Evolutionary conservation across 2,113 vertebrate genomes (phyloP), one percentile per base, ranked within the genome.

Genomic region (Riparia riparia): DNA sequence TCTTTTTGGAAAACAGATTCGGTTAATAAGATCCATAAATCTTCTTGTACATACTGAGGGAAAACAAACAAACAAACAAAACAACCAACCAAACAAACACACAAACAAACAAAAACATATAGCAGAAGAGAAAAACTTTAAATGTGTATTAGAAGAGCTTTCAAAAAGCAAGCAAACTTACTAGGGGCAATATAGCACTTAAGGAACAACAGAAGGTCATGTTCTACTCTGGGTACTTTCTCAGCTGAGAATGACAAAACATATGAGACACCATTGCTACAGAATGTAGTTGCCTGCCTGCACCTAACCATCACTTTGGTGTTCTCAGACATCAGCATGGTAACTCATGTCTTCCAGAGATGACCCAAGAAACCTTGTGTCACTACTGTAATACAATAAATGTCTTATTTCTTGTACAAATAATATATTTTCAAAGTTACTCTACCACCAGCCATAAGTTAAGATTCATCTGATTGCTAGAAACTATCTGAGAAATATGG

Each of bases 11-110:
- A 90, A 96, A 54, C 3, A 26, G 31, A 12, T 41, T 84, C 44
- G 21, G 29, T 73, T 91, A 91, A 86, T 85, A 94, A 86, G 54
- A 76, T 24, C 71, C 74, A 87, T 94, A 95, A 95, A 96, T 94
- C 74, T 80, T 90, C 44, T 44, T 87, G 53, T 37, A 77, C 17
- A n/a, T 20, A 54, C 28, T 17, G 42, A 88, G 17, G 24, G 39
- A 78, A 86, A 82, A 87, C n/a, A 79, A 26, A 5, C 37, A n/a
- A n/a, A 7, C 37, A 37, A 37, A 37, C 37, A 8, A 37, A 53
- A 3, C 26, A 37, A 37, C 37, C 37, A 37, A 57, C 44, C 16
- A 68, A 86, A 22, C 4, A 57, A 16, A 2, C 9, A n/a, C 14
- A 63, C 10, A 77, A 72, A 21, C 7, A 81, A 41, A 42, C 25